Conservation (phyloP, 2,797 vertebrate genomes). For the Ptychadena robeensis region DNA sequence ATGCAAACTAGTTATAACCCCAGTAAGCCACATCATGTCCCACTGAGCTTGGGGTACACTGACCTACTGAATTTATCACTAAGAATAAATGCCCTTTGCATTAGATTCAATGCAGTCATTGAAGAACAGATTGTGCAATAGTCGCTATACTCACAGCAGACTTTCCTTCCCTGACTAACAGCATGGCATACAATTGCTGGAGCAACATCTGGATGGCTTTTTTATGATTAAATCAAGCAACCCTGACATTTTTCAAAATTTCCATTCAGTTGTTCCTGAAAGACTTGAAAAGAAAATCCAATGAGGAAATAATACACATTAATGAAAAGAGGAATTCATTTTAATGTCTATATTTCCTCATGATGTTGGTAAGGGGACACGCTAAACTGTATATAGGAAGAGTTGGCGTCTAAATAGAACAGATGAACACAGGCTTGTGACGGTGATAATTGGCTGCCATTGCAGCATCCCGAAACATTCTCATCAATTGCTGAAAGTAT, state of each 20-base stretch:
- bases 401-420: too few species aligned
- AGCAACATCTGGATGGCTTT: constrained; percentile 31
- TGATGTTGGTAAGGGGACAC: too few species aligned
- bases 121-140: constrained; percentile 39
- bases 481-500: too few species aligned
- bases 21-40: background rate
- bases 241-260: constrained; percentile 10
- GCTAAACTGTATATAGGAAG: too few species aligned
- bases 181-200: constrained; percentile 22
- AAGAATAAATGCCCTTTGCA: constrained; percentile 31
- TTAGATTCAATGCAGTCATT: constrained; percentile 26
- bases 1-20: background rate
- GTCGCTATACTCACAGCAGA: constrained; percentile 20
- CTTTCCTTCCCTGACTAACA: constrained; percentile 17
- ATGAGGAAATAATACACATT: too few species aligned
- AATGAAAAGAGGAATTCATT: too few species aligned
- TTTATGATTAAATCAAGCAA: constrained; percentile 38
- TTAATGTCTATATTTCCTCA: too few species aligned
- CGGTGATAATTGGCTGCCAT: too few species aligned
- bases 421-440: too few species aligned
- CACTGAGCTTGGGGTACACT: background rate
- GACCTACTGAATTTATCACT: constrained; percentile 22
- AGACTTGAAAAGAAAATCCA: background rate
- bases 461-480: too few species aligned
- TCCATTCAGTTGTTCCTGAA: background rate